Base-by-base conservation (phyloP, 1,140 invertebrate genomes). In the Prorops nasuta region DNA sequence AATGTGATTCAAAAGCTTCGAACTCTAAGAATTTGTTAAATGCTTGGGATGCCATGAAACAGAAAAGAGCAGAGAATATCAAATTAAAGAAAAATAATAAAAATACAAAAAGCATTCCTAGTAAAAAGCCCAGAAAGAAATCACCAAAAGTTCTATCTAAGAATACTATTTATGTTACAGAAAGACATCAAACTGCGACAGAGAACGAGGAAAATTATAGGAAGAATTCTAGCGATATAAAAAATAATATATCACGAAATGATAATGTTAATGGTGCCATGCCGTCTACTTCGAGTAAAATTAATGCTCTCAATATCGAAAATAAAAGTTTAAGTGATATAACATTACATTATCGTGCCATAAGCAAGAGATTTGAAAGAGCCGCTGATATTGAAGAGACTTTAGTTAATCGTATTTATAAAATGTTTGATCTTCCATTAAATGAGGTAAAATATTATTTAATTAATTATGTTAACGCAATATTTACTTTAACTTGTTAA, bases 11-110 rank as follows among this genome's bases (percentile, higher is more conserved):
- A 6, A 54, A 35, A 21, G 28, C 44, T 22, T 17, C 80, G 51
- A 80, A 82, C 41, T 80, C 83, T 34, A 83, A 82, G 10, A 44
- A 56, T 22, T 18, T 28, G 8, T 17, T 17, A 1, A 34, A 35
- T 37, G 16, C 16, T 46, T 24, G 24, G 19, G 18, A 24, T 28
- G 24, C 4, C 10, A 6, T 28, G 10, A 28, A 28, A 28, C 24
- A 28, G 24, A 28, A 6, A 28, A 6, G 24, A 28, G 4, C 24
- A 28, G 42, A 53, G 4, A 28, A 0, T 24, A 35, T 12, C 9
- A 43, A 46, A 8, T 8, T 34, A 9, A 47, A 43, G 8, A 56
- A 42, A 21, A 60, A 56, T 50, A 57, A 57, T 34, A 54, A 49
- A 49, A 49, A 8, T 49, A 12, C 15, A 21, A 51, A 47, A 51